Evolutionary conservation across 2,113 vertebrate genomes (phyloP), one percentile per base, ranked within the genome.

Genomic region (Myotis davidii): DNA sequence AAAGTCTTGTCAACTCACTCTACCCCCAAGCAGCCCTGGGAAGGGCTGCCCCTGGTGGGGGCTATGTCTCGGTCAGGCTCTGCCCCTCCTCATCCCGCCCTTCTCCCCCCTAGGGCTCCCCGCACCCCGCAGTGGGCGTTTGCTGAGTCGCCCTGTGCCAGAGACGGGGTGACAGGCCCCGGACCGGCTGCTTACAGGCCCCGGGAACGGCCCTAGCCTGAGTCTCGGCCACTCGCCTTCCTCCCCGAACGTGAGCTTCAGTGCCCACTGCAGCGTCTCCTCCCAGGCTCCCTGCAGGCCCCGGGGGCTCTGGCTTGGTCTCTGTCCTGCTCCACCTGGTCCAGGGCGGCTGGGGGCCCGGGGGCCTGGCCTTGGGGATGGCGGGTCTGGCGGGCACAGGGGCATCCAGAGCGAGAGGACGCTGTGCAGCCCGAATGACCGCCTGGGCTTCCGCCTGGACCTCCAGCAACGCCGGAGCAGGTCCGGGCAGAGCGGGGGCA

Each of bases 21-120:
- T 25, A 32, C 20, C 11, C 37, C 7, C 20, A 2, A 0, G 1
- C n/a, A 45, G 48, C 72, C 83, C 50, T 32, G 11, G 45, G 37
- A 5, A 3, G 34, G 32, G 64, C 56, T 1, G 10, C 50, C 59
- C 5, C 0, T 2, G n/a, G 20, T 32, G 45, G 29, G 23, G 59
- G 7, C 42, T 10, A 2, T 0, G 45, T 7, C 39, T 27, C 11
- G 14, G 45, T 86, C 18, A 6, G 61, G 64, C 39, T 42, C 52
- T 9, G 39, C 14, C 79, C 34, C 42, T 37, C 77, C 21, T 42
- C 2, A n/a, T n/a, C 52, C 17, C 27, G 11, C 4, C 67, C 34
- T 1, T 17, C 32, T 61, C 65, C 50, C 2, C 21, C 0, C 13
- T 17, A 3, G n/a, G 9, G 50, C 50, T 2, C 14, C 14, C 50